Conservation (phyloP, 2,888 invertebrate genomes). For the Cyaniris semiargus region DNA sequence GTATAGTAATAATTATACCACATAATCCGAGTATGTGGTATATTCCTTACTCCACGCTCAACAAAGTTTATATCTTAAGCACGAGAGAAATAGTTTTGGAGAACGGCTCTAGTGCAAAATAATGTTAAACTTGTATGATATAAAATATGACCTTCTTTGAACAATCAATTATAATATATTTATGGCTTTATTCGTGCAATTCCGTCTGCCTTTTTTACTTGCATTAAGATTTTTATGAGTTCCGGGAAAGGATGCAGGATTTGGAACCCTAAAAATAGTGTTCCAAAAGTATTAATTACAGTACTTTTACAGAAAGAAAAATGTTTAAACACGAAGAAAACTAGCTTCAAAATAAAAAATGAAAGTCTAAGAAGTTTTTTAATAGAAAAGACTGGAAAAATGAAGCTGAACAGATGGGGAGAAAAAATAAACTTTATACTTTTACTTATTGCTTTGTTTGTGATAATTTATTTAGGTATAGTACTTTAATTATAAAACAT, state of each 20-base stretch:
- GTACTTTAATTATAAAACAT: background rate
- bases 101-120: background rate
- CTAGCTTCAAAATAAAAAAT: conserved; percentile 25
- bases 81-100: background rate
- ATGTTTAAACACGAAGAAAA: conserved; percentile 18
- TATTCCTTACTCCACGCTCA: background rate
- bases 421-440: background rate
- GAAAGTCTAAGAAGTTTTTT: conserved; percentile 14
- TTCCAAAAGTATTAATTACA: conserved; percentile 1
- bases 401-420: background rate
- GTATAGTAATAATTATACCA: background rate
- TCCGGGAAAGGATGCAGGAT: no score
- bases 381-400: conserved; percentile 27
- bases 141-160: no score
- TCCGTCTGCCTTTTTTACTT: no score
- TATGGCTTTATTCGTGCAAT: no score
- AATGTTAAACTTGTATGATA: background rate
- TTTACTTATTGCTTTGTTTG: background rate
- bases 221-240: no score
- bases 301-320: background rate
- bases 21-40: background rate
- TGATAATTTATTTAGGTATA: background rate
- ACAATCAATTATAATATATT: no score
- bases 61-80: conserved; percentile 8
- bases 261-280: background rate